Conservation (phyloP, 2,888 invertebrate genomes). For the Abrostola tripartita region DNA sequence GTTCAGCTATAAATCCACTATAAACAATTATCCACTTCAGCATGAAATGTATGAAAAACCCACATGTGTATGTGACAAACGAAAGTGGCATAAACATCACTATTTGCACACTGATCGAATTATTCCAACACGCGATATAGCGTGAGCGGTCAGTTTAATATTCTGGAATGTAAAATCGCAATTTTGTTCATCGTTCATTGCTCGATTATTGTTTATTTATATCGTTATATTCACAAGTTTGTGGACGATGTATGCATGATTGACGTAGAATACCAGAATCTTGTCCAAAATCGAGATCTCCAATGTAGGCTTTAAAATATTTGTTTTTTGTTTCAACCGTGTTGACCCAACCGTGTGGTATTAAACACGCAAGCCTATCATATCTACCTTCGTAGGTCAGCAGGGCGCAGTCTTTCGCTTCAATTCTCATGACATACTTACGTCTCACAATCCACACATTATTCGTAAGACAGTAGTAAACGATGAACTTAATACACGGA, state of each 20-base stretch:
- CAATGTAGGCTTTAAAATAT: constrained; percentile 22
- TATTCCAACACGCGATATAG: constrained; percentile 73
- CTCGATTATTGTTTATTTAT: constrained; percentile 44
- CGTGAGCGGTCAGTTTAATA: constrained; percentile 65
- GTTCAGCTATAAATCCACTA: constrained; percentile 52
- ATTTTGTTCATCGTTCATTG: constrained; percentile 46
- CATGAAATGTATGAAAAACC: constrained; percentile 53
- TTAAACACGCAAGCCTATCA: constrained; percentile 20
- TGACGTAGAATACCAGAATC: too few species aligned
- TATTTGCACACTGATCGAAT: constrained; percentile 69
- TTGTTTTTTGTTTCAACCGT: constrained; percentile 34
- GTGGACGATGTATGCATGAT: constrained; percentile 15
- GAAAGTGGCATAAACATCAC: constrained; percentile 73
- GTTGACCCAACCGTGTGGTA: constrained; percentile 45
- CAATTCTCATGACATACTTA: constrained; percentile 52
- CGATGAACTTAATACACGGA: constrained; percentile 37
- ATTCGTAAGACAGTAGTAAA: constrained; percentile 43
- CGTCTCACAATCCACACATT: constrained; percentile 39
- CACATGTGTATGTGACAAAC: constrained; percentile 64
- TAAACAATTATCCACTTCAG: constrained; percentile 61
- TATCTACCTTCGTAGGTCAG: constrained; percentile 36
- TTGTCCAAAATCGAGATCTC: too few species aligned
- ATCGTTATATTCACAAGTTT: constrained; percentile 20
- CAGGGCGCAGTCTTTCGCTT: constrained; percentile 29
- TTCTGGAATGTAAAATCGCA: constrained; percentile 59